Evolutionary conservation across 1,140 invertebrate genomes (phyloP).

Genomic region (Nasonia giraulti): DNA sequence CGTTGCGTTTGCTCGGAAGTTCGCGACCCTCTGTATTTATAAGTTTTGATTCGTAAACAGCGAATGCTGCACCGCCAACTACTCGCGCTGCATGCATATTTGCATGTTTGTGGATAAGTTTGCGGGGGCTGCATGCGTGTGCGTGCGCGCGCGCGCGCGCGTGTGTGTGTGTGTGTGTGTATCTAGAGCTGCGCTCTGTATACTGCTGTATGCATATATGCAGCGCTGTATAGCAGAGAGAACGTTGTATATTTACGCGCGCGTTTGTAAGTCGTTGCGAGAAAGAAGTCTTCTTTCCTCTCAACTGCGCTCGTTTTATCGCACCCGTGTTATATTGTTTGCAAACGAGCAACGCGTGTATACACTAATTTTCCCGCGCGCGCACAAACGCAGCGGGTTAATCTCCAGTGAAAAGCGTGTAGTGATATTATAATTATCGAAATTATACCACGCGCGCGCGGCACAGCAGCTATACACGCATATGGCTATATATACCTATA

Average conservation of each 20-base stretch:
- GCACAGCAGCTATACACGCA: not conserved
- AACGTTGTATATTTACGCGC: no score
- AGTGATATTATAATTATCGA: slow-evolving; percentile 41
- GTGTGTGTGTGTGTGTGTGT: not conserved
- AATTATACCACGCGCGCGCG: slow-evolving; percentile 19
- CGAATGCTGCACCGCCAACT: not conserved
- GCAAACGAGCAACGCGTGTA: not conserved
- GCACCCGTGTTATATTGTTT: no score
- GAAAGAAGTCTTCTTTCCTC: no score
- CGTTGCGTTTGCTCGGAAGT: slow-evolving; percentile 40
- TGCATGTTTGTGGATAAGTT: slow-evolving; percentile 26
- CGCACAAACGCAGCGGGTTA: not conserved
- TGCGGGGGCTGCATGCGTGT: not conserved
- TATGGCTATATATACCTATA: not conserved
- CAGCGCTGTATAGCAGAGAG: not conserved
- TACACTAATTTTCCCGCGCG: not conserved
- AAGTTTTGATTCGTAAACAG: slow-evolving; percentile 48
- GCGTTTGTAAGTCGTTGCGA: no score
- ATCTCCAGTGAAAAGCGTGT: slow-evolving; percentile 3
- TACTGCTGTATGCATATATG: not conserved
- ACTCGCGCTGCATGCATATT: not conserved
- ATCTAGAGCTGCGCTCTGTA: not conserved
- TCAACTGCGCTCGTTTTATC: no score
- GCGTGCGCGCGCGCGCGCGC: no score
- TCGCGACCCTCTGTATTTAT: slow-evolving; percentile 40